Evolutionary conservation across 2,888 invertebrate species (phyloP), one percentile per base, ranked within the genome.

Genomic region (Sphaerophoria taeniata): DNA sequence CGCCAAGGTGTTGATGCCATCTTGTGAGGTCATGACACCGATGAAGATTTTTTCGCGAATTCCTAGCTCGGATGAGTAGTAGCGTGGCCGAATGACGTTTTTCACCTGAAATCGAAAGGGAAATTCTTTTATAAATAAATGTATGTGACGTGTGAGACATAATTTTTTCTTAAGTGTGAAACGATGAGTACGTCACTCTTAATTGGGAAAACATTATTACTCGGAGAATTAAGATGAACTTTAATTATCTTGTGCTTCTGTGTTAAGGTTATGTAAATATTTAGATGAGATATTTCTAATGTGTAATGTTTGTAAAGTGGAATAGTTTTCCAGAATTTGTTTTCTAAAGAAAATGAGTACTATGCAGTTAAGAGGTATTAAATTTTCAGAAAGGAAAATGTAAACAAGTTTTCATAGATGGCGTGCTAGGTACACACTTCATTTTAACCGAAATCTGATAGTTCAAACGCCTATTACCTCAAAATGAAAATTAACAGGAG

Each of bases 11-110:
- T 95, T 94, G 24, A 95, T 94, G 89, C 94, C 96, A 65, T 95
- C 95, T 89, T 95, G 95, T 1, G 95, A 95, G 16, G 96, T 97
- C 89, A 98, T 93, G 47, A 98, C 95, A 16, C 96, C 98, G 43
- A 98, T 95, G 89, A 98, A 96, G 12, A 98, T 91, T 89, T 97
- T 97, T 87, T 97, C 97, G 83, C 96, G 94, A 88, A 99, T 98
- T 16, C 98, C 98, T 73, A 99, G 94, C 91, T 99, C 99, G 0
- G 98, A 98, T 61, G 97, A 97, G 90, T 98, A 98, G 93, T 98
- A 99, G 31, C 98, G 94, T 0, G 98, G 98, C 2, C 99, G 94
- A 71, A 96, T 93, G 87, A 97, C 93, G 88, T 94, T 94, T 89
- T 94, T 94, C 11, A 93, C 93, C 87, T 92, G 77, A 33, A 88